Conservation (phyloP, 2,888 invertebrate genomes). For the Allolobophora icterica region DNA sequence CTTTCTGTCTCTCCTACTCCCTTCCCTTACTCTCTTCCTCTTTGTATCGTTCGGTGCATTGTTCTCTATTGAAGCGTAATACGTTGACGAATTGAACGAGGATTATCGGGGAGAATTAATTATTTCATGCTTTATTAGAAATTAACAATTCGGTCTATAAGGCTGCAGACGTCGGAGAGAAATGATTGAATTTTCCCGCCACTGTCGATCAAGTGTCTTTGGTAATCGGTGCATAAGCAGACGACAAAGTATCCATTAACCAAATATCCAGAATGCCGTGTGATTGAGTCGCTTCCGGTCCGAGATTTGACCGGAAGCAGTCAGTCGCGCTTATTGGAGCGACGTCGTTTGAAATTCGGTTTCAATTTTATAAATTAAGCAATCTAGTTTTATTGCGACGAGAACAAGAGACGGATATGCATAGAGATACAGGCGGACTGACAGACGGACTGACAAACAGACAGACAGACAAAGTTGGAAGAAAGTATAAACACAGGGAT, state of each 20-base stretch:
- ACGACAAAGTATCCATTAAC: not conserved
- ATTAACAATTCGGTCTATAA: not conserved
- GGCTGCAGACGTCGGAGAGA: not conserved
- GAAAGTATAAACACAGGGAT: not conserved
- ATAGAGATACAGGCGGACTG: too few relatives aligned
- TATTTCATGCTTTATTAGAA: not conserved
- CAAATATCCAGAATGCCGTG: not conserved
- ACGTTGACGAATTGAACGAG: not conserved
- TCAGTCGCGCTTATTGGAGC: not conserved
- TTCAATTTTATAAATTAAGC: not conserved
- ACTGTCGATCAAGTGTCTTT: not conserved
- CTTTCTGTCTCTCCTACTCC: not conserved
- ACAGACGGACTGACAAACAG: not conserved
- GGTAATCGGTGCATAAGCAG: conserved; percentile 19
- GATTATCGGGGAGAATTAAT: not conserved
- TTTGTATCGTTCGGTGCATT: not conserved
- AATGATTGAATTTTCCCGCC: conserved; percentile 14
- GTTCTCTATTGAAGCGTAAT: not conserved
- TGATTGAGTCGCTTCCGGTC: conserved; percentile 11
- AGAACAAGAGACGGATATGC: not conserved
- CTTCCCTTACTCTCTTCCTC: conserved; percentile 19
- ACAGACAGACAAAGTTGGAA: not conserved
- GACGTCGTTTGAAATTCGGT: not conserved
- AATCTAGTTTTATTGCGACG: not conserved
- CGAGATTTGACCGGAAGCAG: not conserved